Base-by-base conservation (phyloP, 2,113 vertebrate genomes). In the Phoenicopterus ruber region DNA sequence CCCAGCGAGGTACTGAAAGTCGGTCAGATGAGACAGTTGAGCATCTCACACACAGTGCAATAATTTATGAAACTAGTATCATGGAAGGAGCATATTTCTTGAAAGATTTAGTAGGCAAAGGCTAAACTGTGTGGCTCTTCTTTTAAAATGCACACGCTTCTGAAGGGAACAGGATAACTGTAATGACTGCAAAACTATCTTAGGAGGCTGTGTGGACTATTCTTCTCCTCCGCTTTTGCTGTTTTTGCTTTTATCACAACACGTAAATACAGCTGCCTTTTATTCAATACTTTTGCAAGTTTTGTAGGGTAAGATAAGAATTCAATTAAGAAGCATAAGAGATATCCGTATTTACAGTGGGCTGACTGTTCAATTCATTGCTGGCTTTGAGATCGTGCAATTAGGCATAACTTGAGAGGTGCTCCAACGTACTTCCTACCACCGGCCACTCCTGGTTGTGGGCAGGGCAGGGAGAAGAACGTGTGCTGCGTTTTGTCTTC, bases 101-200 rank as follows among this genome's bases (percentile, higher is more conserved):
- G 82, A 96, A 96, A 97, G 62, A 96, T 96, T 92, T 86, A 96
- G 73, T 28, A 97, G 93, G 92, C 57, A 82, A 87, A 89, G 36
- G 57, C 73, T 89, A 78, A 93, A 61, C 62, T 69, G 69, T 32
- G 34, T 57, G 70, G 34, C 44, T 91, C 36, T 79, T 72, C 66
- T 36, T 73, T 71, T 44, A 84, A 84, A 78, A 93, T 24, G 29
- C 52, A 91, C 28, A 63, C 0, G 2, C 46, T 87, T 87, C 77
- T 79, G 77, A 82, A 91, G 32, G 86, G 72, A 95, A 59, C 38
- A 72, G 58, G 31, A 17, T 38, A 93, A 49, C 40, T 79, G 44
- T 1, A 67, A 70, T 17, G 73, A 28, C 77, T 90, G 76, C 59
- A 73, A 42, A 80, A 29, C 46, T 47, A 1, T 18, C 16, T 38